phyloP scores from a whole-genome alignment of 37 sponge, comb jelly and placozoan species.

The Axinella damicornis region DNA sequence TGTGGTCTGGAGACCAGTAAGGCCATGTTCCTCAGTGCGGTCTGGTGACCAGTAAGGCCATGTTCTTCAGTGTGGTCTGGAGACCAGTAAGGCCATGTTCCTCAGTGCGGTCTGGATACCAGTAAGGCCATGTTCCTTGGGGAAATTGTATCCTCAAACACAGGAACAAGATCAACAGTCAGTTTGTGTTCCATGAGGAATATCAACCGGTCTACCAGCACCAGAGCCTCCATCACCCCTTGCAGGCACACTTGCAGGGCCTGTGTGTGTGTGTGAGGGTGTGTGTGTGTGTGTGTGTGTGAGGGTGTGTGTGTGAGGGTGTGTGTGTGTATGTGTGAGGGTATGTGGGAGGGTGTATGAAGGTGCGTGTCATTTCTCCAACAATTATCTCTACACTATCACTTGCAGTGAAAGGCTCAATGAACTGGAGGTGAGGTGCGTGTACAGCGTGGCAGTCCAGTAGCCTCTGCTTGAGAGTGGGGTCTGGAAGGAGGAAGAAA shows the following conservation, averaged over 20 bases:
- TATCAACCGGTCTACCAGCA: conserved; percentile 49
- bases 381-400: not conserved
- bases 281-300: not conserved
- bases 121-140: conserved; percentile 70
- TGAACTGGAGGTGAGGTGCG: not conserved
- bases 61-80: not conserved
- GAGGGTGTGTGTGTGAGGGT: not conserved
- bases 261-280: conserved; percentile 44
- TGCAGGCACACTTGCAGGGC: conserved; percentile 82
- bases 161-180: conserved; percentile 24
- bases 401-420: conserved; percentile 71
- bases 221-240: conserved; percentile 62
- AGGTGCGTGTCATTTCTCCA: not conserved
- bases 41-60: not conserved
- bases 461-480: not conserved
- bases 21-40: no score
- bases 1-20: not conserved
- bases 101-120: no score
- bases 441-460: conserved; percentile 29
- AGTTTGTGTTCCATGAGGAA: conserved; percentile 55
- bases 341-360: not conserved
- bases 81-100: no score
- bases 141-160: conserved; percentile 69
- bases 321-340: no score
- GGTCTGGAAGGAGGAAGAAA: conserved; percentile 12